phyloP scores from a whole-genome alignment of 1,140 invertebrate genomes.

The Drosophila mauritiana region DNA sequence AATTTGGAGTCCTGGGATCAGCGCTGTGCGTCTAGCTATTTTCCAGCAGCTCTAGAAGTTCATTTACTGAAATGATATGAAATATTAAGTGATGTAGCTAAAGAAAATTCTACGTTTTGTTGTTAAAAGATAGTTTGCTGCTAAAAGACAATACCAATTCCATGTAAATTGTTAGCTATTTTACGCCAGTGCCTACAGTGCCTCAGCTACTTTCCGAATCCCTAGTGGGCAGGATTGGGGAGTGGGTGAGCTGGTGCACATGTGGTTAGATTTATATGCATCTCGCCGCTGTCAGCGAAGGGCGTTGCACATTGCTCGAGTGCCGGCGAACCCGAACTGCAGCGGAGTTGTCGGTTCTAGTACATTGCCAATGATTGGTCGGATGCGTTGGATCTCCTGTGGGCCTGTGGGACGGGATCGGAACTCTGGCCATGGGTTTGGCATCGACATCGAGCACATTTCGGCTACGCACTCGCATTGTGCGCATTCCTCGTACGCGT shows the following conservation, averaged over 20 bases:
- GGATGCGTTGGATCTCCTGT: constrained; percentile 42
- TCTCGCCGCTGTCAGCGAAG: constrained; percentile 59
- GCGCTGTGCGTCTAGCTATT: constrained; percentile 1
- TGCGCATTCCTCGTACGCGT: constrained; percentile 77
- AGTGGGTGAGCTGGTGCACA: constrained; percentile 34
- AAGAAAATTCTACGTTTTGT: too few species aligned
- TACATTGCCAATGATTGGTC: constrained; percentile 79
- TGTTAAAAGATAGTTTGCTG: too few species aligned
- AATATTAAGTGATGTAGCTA: too few species aligned
- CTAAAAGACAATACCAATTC: too few species aligned
- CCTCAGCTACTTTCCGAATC: constrained; percentile 4
- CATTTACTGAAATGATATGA: background rate
- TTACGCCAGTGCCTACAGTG: background rate
- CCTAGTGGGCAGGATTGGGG: background rate
- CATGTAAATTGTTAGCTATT: background rate
- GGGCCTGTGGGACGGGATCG: constrained; percentile 9
- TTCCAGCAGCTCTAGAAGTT: background rate
- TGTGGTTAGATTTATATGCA: constrained; percentile 70
- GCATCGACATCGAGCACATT: constrained; percentile 39
- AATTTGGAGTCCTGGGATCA: constrained; percentile 15
- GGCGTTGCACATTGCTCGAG: constrained; percentile 63
- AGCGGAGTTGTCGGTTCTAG: constrained; percentile 64
- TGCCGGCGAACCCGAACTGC: constrained; percentile 50
- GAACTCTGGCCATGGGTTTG: constrained; percentile 34
- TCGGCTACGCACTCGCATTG: constrained; percentile 68